These are phyloP conservation scores for Eulemur coronatus DNA, from an alignment of 2,797 vertebrate species.

Conservation along the genomic window DNA sequence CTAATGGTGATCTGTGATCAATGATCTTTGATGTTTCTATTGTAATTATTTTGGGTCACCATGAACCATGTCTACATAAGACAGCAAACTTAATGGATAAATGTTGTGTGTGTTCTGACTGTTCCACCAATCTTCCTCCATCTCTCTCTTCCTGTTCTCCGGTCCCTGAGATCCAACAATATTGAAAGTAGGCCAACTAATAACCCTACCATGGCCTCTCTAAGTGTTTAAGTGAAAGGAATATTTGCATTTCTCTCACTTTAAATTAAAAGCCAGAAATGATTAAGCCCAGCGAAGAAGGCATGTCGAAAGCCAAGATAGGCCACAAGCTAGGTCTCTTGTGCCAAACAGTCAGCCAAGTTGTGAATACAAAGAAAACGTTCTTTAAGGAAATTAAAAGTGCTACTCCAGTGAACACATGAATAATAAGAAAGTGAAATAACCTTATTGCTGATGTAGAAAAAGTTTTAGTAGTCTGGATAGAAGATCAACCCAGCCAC, in stretches of 20 bases:
- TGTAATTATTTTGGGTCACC: background rate
- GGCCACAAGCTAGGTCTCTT: background rate
- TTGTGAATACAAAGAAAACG: background rate
- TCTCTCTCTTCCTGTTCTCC: background rate
- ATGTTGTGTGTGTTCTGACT: background rate
- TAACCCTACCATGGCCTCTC: background rate
- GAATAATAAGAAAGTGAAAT: background rate
- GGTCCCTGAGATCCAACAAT: background rate
- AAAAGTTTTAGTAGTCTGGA: background rate
- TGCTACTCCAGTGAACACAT: background rate
- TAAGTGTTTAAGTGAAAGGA: background rate
- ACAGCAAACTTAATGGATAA: background rate
- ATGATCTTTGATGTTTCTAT: background rate
- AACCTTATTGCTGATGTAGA: background rate
- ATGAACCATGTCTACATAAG: background rate
- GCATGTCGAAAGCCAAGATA: background rate
- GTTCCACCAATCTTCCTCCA: background rate
- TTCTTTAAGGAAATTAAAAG: background rate
- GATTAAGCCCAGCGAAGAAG: background rate
- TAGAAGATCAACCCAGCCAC: background rate
- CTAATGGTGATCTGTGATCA: background rate
- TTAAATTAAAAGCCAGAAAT: background rate
- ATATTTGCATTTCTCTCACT: background rate
- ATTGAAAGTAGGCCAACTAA: background rate
- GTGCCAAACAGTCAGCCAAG: background rate